Conservation (phyloP, 2,888 invertebrate species). For the Philonicus albiceps region DNA sequence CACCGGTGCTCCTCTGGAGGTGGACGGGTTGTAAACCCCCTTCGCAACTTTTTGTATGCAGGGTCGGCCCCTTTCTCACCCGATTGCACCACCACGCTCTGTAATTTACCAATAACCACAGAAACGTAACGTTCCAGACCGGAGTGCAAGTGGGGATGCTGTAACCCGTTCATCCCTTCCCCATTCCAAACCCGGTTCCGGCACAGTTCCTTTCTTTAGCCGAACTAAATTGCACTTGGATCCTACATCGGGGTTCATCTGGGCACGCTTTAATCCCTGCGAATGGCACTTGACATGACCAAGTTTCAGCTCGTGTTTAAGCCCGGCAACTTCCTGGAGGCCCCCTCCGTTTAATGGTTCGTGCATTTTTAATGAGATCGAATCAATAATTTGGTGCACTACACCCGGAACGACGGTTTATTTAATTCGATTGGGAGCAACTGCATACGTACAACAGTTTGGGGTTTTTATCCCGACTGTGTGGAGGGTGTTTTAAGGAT, state of each 20-base stretch:
- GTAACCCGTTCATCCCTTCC: not conserved
- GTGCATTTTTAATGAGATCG: slow-evolving; percentile 37
- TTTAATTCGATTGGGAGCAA: slow-evolving; percentile 1
- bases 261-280: slow-evolving; percentile 19
- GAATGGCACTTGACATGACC: slow-evolving; percentile 41
- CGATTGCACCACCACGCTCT: not conserved
- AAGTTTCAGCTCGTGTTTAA: slow-evolving; percentile 21
- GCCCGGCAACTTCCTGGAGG: slow-evolving; percentile 1
- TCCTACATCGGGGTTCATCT: slow-evolving; percentile 10
- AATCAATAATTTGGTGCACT: slow-evolving; percentile 23
- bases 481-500: not conserved
- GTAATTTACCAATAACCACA: slow-evolving; percentile 33
- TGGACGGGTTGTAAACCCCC: not conserved
- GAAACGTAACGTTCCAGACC: not conserved
- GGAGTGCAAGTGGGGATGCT: not conserved
- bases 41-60: not conserved
- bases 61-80: not conserved
- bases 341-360: slow-evolving; percentile 22
- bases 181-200: not conserved
- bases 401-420: not conserved
- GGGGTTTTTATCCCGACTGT: not conserved
- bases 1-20: not conserved
- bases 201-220: not conserved
- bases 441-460: not conserved
- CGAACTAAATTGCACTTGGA: not conserved